Evolutionary conservation across 2,888 invertebrate genomes (phyloP).

Genomic region (Caenorhabditis becei): DNA sequence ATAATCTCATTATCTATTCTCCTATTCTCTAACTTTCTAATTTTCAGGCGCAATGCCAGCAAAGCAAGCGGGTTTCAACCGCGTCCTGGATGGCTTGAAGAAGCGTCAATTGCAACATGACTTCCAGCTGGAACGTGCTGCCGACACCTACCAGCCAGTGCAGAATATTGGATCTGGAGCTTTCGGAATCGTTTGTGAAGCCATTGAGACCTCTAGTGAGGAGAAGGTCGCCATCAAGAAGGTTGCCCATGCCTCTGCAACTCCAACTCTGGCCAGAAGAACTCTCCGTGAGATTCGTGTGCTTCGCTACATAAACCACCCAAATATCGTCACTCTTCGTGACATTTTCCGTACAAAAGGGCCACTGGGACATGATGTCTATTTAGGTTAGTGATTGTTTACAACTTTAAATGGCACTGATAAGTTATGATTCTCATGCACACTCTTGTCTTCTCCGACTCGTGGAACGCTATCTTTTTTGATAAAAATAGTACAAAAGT

Average conservation of each 20-base stretch:
- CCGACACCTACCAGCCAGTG: conserved; percentile 72
- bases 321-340: conserved; percentile 76
- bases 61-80: conserved; percentile 75
- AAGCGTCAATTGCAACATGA: conserved; percentile 77
- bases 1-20: conserved; percentile 40
- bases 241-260: conserved; percentile 79
- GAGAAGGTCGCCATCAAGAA: conserved; percentile 78
- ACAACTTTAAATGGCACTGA: conserved; percentile 3
- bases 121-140: conserved; percentile 75
- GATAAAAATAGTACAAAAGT: conserved; percentile 14
- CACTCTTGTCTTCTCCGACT: background rate
- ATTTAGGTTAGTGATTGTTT: conserved; percentile 65
- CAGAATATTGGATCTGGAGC: conserved; percentile 79
- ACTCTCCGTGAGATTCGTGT: conserved; percentile 79
- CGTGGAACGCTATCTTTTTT: conserved; percentile 16
- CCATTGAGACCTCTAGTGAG: conserved; percentile 69
- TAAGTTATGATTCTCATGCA: conserved; percentile 23
- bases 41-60: conserved; percentile 59
- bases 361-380: conserved; percentile 77
- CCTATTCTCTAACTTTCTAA: background rate
- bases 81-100: conserved; percentile 77
- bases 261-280: conserved; percentile 78
- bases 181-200: conserved; percentile 80
- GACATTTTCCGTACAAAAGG: conserved; percentile 80
- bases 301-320: conserved; percentile 76